Evolutionary conservation across 2,888 invertebrate species (phyloP).

Genomic region (Callosobruchus maculatus): DNA sequence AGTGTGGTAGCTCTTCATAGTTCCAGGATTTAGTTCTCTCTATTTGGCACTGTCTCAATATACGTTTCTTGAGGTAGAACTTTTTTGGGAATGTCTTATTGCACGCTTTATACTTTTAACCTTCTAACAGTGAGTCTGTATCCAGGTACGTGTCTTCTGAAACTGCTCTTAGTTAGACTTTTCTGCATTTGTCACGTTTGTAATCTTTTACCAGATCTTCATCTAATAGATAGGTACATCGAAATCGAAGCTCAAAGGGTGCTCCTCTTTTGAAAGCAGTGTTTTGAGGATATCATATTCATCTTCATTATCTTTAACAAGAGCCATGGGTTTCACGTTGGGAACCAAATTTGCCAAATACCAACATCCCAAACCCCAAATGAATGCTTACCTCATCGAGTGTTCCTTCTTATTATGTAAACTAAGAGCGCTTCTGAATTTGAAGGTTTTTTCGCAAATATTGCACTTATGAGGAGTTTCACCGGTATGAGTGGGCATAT

Average conservation of each 20-base stretch:
- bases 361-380: too few relatives aligned
- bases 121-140: not conserved
- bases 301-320: not conserved
- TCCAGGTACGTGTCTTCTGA: not conserved
- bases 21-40: too few relatives aligned
- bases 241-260: not conserved
- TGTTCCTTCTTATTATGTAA: slow-evolving; percentile 20
- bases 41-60: not conserved
- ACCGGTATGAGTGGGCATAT: slow-evolving; percentile 36
- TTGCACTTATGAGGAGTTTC: slow-evolving; percentile 20
- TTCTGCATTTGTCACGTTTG: not conserved
- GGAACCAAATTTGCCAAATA: too few relatives aligned
- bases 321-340: not conserved
- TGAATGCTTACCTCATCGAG: not conserved
- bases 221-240: not conserved
- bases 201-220: not conserved
- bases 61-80: slow-evolving; percentile 41
- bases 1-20: too few relatives aligned
- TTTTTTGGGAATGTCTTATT: slow-evolving; percentile 37
- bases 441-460: slow-evolving; percentile 30
- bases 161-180: not conserved
- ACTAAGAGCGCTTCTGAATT: slow-evolving; percentile 26
- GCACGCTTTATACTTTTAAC: slow-evolving; percentile 40
- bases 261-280: not conserved
- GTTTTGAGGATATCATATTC: not conserved